Evolutionary conservation across 2,888 invertebrate species (phyloP), one percentile per base, ranked within the genome.

Genomic region (Seladonia tumulorum): DNA sequence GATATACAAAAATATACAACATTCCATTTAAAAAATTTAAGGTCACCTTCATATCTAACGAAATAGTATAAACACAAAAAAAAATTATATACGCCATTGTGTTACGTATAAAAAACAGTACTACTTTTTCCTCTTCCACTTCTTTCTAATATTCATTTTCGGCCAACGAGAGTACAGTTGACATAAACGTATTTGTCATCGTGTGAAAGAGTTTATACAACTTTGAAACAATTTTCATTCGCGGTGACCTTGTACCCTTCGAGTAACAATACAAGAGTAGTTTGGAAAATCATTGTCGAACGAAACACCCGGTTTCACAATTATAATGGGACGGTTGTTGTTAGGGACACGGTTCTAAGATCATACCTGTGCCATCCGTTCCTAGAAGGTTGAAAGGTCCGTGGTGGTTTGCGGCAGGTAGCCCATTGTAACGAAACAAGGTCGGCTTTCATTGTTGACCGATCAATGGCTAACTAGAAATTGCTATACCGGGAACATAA

Each of bases 351-450:
- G 29, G 25, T n/a, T 35, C 73, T 73, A 72, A 12, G 14, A 73
- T 53, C 35, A 76, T 86, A 80, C 75, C 84, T 68, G 78, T 42
- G 39, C 74, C 63, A 60, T 57, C 57, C 16, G 25, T 80, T 80
- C 77, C 39, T 1, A 60, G 75, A 76, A 75, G 80, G 76, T 63
- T 42, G 29, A 60, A 45, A 82, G 70, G 68, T 76, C 66, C 63
- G n/a, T 29, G 53, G 45, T 16, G 25, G 45, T 74, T 72, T 81
- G 70, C 57, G 53, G 25, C 79, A 79, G 86, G 73, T 83, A 86
- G 8, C 29, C 78, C 39, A 81, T 83, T 83, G 83, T 81, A 49
- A 60, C 78, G 78, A 78, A 83, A 86, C 71, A 73, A 78, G 57
- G 49, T 18, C 86, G 75, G 73, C 72, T 76, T 80, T 86, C 63